Conservation (phyloP, 2,113 vertebrate genomes). For the Desmodus rotundus region DNA sequence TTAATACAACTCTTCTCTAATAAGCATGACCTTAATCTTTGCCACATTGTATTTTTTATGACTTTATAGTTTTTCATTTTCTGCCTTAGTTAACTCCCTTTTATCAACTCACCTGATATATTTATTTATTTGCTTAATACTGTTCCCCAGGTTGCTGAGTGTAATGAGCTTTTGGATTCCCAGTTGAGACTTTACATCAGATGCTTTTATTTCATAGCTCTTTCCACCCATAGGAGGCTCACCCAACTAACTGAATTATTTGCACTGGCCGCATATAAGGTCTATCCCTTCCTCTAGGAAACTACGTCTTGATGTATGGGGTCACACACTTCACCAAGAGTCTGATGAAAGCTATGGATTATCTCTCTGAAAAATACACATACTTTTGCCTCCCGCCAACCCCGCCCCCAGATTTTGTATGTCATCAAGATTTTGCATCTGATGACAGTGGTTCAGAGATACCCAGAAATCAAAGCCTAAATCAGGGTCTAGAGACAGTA, state of each 20-base stretch:
- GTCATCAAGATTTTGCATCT: not conserved
- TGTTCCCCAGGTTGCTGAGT: not conserved
- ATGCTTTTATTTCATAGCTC: not conserved
- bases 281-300: not conserved
- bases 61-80: not conserved
- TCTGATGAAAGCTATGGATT: not conserved
- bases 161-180: not conserved
- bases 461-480: not conserved
- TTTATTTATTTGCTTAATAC: not conserved
- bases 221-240: not conserved
- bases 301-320: not conserved
- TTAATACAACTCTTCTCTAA: not conserved
- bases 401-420: not conserved
- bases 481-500: not conserved
- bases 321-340: not conserved
- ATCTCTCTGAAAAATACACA: not conserved
- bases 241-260: not conserved
- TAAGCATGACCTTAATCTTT: not conserved
- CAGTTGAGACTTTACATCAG: not conserved
- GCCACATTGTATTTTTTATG: not conserved
- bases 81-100: not conserved
- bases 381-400: not conserved
- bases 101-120: not conserved
- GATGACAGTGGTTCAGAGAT: not conserved
- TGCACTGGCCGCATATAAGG: not conserved